These are phyloP conservation scores for Pitta sordida DNA, from an alignment of 2,113 vertebrate genomes.

Conservation along the genomic window DNA sequence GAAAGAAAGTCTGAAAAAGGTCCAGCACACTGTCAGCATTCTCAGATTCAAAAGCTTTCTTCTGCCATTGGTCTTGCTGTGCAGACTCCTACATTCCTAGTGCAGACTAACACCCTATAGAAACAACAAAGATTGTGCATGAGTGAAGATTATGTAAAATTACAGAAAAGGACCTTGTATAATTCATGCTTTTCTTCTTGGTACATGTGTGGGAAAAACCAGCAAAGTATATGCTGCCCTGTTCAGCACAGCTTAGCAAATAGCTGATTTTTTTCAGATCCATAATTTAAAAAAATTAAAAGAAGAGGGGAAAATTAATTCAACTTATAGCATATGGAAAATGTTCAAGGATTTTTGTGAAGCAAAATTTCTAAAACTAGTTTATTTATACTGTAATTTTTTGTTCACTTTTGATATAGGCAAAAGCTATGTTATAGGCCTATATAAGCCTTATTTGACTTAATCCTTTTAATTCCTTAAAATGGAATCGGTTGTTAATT, in stretches of 20 bases:
- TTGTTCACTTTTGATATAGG: background rate
- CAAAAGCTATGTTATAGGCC: background rate
- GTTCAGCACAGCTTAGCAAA: background rate
- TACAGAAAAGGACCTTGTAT: background rate
- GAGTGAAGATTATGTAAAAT: background rate
- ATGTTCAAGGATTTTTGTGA: background rate
- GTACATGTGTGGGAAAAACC: fast-evolving
- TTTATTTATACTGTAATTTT: background rate
- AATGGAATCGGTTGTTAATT: background rate
- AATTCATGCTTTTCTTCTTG: background rate
- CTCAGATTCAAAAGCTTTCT: background rate
- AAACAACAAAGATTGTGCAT: background rate
- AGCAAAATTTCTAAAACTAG: background rate
- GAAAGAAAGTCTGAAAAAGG: slow-evolving; percentile 12
- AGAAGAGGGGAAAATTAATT: background rate
- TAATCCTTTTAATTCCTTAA: background rate
- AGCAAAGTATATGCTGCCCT: background rate
- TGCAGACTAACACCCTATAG: background rate
- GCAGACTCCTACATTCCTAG: background rate
- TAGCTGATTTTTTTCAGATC: background rate
- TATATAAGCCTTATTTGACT: background rate
- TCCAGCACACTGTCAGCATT: background rate
- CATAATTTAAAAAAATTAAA: background rate
- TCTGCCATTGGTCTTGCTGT: background rate
- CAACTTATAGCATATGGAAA: background rate